Conservation (phyloP, 2,888 invertebrate genomes). For the Pyrrhia umbra region DNA sequence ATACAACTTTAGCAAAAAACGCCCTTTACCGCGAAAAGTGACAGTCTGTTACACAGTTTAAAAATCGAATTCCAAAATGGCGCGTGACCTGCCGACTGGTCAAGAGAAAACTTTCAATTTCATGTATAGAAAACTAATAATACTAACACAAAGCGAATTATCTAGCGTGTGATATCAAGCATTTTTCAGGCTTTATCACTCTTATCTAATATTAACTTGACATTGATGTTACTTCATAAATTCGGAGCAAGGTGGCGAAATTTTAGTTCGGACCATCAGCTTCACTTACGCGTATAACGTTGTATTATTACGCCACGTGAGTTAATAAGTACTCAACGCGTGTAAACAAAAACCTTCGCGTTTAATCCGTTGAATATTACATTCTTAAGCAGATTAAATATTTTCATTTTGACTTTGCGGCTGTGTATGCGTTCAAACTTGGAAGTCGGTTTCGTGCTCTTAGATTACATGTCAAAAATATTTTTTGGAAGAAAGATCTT, state of each 20-base stretch:
- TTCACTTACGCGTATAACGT: neutral
- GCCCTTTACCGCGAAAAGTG: slow-evolving; percentile 31
- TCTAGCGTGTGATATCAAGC: slow-evolving; percentile 50
- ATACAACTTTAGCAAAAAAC: slow-evolving; percentile 28
- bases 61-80: slow-evolving; percentile 45
- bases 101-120: slow-evolving; percentile 44
- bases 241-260: slow-evolving; percentile 37
- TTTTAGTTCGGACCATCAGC: slow-evolving; percentile 11
- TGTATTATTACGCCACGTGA: neutral
- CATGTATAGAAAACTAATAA: slow-evolving; percentile 10
- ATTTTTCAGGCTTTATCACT: slow-evolving; percentile 49
- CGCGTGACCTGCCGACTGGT: slow-evolving; percentile 43
- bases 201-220: slow-evolving; percentile 55
- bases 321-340: neutral
- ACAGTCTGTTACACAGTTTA: slow-evolving; percentile 35
- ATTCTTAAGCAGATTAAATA: neutral
- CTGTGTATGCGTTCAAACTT: neutral
- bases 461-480: too few relatives aligned
- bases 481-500: too few relatives aligned
- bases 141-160: slow-evolving; percentile 37
- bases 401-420: neutral
- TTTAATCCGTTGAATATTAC: neutral
- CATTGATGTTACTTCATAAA: slow-evolving; percentile 54
- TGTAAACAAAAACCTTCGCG: slow-evolving; percentile 1
- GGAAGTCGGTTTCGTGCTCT: neutral